Conservation (phyloP, 2,113 vertebrate species). For the Corythaixoides concolor region DNA sequence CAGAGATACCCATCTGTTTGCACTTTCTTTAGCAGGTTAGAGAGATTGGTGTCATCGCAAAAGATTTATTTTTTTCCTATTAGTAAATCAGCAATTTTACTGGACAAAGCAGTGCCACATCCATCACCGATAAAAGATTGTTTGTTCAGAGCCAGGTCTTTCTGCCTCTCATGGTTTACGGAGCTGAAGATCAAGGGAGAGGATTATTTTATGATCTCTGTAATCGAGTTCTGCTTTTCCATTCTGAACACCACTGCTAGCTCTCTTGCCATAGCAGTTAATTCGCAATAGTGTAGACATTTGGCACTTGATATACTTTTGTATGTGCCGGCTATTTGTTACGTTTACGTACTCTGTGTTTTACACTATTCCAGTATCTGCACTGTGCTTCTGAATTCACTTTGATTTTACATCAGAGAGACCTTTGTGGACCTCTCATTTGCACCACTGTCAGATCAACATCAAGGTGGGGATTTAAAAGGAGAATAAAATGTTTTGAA, state of each 20-base stretch:
- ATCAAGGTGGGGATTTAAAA: conserved; percentile 6
- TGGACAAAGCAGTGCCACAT: conserved; percentile 38
- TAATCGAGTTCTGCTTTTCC: conserved; percentile 18
- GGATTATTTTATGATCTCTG: conserved; percentile 44
- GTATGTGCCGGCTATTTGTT: not conserved
- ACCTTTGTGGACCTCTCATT: conserved; percentile 28
- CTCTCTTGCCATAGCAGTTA: conserved; percentile 28
- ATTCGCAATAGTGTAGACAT: conserved; percentile 25
- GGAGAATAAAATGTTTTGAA: not conserved
- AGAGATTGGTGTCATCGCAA: conserved; percentile 33
- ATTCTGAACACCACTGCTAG: not conserved
- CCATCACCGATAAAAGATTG: not conserved
- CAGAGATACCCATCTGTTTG: conserved; percentile 51
- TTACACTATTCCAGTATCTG: not conserved
- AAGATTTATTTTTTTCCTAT: conserved; percentile 51
- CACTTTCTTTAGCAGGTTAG: conserved; percentile 26
- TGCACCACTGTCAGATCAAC: not conserved
- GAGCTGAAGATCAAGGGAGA: conserved; percentile 12
- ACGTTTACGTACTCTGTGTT: not conserved
- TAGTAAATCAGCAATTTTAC: conserved; percentile 58
- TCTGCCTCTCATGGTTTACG: conserved; percentile 18
- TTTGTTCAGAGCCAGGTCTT: not conserved
- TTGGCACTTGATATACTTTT: not conserved
- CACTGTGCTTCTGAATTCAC: not conserved
- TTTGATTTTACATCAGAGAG: conserved; percentile 49